A percentile compares a stretch with the other conserved stretches of the same genome.
phyloP scores from a whole-genome alignment of 2,113 vertebrate genomes.

The Sterna hirundo region DNA sequence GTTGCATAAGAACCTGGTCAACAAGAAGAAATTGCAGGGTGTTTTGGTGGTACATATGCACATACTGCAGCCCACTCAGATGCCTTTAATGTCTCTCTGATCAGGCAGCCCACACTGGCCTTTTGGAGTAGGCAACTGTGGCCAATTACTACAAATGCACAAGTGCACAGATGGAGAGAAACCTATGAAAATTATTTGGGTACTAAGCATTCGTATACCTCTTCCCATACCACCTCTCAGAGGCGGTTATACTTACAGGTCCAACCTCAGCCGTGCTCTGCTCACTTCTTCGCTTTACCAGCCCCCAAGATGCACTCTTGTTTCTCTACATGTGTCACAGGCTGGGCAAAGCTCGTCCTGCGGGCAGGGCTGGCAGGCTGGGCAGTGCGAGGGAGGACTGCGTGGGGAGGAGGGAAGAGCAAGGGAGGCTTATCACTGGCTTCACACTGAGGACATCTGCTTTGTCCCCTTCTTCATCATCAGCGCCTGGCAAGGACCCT shows the following conservation, averaged over 20 bases:
- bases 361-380: neutral
- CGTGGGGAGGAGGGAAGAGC: accelerated
- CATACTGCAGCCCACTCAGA: neutral
- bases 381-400: neutral
- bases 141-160: neutral
- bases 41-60: neutral
- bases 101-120: neutral
- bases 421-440: neutral
- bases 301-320: neutral
- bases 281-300: neutral
- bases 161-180: neutral
- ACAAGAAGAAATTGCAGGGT: neutral
- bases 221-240: neutral
- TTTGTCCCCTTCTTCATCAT: neutral
- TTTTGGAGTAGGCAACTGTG: neutral
- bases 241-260: neutral
- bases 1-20: neutral
- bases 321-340: neutral
- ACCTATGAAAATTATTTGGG: neutral
- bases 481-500: neutral
- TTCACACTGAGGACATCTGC: constrained; percentile 29
- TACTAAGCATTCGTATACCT: neutral
- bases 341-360: neutral
- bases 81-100: neutral
- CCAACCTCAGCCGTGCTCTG: neutral